These are phyloP conservation scores for Rhopilema esculentum DNA, from an alignment of 30 jellyfish, hydroid and myxozoan genomes.

Conservation along the genomic window DNA sequence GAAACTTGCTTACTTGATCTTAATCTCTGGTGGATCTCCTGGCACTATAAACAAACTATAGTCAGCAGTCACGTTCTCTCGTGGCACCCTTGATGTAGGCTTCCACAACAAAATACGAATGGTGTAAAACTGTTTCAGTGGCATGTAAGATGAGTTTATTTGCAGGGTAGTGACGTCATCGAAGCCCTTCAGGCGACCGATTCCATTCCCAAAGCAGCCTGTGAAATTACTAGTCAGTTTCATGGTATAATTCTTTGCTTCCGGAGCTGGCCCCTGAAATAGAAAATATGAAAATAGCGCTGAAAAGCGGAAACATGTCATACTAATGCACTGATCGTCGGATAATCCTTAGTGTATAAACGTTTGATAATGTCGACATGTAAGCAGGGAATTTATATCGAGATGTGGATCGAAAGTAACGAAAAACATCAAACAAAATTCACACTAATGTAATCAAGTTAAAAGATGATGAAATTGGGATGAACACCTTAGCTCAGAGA, in stretches of 20 bases:
- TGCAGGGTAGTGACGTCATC: background rate
- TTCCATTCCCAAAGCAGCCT: constrained; percentile 84
- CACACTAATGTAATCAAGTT: no score
- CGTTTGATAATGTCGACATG: no score
- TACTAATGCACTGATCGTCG: no score
- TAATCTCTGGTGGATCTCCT: constrained; percentile 81
- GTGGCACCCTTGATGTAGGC: constrained; percentile 23
- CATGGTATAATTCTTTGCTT: constrained; percentile 16
- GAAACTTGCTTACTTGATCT: constrained; percentile 65
- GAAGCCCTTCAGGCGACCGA: constrained; percentile 58
- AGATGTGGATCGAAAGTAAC: no score
- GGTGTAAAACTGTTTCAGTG: constrained; percentile 41
- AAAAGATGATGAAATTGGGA: no score
- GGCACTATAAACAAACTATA: constrained; percentile 57
- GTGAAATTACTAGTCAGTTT: constrained; percentile 29
- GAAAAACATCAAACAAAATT: no score
- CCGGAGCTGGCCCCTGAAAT: constrained; percentile 26
- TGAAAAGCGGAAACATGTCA: no score
- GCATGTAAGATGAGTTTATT: constrained; percentile 69
- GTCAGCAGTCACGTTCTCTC: constrained; percentile 24
- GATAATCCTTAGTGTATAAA: no score
- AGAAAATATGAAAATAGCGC: background rate
- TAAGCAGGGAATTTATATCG: no score
- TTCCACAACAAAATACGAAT: constrained; percentile 25
- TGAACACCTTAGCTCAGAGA: no score